Percentiles rank a stretch among this genome's conserved stretches.
phyloP scores from a whole-genome alignment of 2,113 vertebrate species.

The Crypturellus undulatus region DNA sequence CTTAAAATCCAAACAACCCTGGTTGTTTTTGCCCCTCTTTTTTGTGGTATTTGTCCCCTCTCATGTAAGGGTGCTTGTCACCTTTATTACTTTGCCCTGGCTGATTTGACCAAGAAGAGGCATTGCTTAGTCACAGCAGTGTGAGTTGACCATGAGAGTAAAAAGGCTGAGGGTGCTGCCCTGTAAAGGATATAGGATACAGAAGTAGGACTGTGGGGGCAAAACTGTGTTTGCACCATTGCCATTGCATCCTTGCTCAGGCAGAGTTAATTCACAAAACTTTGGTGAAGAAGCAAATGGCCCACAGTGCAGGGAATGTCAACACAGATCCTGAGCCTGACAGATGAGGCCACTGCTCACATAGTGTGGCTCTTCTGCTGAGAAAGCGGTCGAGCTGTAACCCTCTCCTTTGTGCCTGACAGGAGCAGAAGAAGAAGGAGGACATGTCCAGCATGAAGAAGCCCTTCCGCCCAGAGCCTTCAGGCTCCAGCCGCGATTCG shows the following conservation, averaged over 20 bases:
- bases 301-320: too few relatives aligned
- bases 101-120: background rate
- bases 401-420: constrained; percentile 31
- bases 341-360: background rate
- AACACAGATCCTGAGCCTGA: background rate
- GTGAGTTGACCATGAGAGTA: background rate
- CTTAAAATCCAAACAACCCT: background rate
- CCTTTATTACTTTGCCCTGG: background rate
- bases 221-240: background rate
- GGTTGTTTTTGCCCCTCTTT: background rate
- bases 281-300: background rate
- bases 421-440: constrained; percentile 95
- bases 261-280: background rate
- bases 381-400: background rate
- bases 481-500: constrained; percentile 90
- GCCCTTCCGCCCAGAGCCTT: constrained; percentile 88
- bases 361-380: background rate
- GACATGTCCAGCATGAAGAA: constrained; percentile 84
- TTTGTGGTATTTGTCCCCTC: background rate
- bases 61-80: background rate
- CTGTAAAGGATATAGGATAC: background rate
- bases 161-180: background rate
- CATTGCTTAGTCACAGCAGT: background rate
- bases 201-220: background rate
- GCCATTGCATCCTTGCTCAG: background rate